Conservation (phyloP, 1,140 invertebrate species). For the Diabrotica virgifera region DNA sequence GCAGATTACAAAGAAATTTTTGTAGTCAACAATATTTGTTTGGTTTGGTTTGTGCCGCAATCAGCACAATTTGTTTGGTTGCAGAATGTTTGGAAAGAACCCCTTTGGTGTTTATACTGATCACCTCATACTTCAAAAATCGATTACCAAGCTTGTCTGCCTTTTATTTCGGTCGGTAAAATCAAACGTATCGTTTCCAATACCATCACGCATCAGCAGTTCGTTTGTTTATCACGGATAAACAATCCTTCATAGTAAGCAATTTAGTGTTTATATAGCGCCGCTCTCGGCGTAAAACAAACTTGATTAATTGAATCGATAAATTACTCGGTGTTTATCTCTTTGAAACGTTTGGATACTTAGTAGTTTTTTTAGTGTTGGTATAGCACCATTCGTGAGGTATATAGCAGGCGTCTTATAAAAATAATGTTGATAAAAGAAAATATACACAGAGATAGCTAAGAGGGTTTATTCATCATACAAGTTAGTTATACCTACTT, state of each 20-base stretch:
- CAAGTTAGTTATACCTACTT: no score
- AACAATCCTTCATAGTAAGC: slow-evolving; percentile 15
- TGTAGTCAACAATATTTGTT: no score
- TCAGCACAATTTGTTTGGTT: no score
- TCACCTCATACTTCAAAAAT: no score
- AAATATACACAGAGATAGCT: background rate
- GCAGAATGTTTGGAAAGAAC: no score
- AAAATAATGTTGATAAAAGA: background rate
- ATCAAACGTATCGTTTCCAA: slow-evolving; percentile 1
- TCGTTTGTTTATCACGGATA: slow-evolving; percentile 10
- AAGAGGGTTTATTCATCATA: no score
- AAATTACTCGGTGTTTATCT: background rate
- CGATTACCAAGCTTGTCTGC: slow-evolving; percentile 5
- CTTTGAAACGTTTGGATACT: background rate
- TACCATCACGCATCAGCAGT: slow-evolving; percentile 4
- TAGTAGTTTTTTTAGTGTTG: background rate
- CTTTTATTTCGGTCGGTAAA: slow-evolving; percentile 6
- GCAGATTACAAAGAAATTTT: no score
- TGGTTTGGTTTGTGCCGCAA: no score
- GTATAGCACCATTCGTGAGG: background rate
- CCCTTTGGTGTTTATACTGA: no score
- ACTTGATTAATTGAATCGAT: background rate
- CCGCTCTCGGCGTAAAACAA: background rate
- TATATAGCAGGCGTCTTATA: background rate
- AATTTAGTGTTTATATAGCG: slow-evolving; percentile 4